These are phyloP conservation scores for Menidia menidia DNA, from an alignment of 2,797 vertebrate genomes.

Conservation along the genomic window DNA sequence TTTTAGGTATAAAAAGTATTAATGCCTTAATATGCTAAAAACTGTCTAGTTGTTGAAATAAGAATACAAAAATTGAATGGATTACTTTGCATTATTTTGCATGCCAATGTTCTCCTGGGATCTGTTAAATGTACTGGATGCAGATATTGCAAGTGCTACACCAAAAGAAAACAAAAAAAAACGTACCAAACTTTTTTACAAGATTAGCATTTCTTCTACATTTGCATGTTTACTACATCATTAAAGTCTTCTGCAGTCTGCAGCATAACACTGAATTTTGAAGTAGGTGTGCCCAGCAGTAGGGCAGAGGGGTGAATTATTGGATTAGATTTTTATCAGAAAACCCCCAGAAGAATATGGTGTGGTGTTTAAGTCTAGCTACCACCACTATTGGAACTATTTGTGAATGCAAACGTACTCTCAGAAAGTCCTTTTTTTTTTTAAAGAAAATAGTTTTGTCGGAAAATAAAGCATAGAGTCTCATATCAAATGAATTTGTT, in stretches of 20 bases:
- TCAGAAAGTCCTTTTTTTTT: too few species aligned
- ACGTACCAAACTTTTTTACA: background rate
- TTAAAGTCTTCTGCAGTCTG: background rate
- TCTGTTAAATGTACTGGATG: background rate
- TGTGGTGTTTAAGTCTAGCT: background rate
- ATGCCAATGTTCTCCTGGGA: conserved; percentile 4
- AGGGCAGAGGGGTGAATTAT: background rate
- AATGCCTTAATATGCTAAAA: conserved; percentile 1
- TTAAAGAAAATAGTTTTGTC: too few species aligned
- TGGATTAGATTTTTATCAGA: too few species aligned
- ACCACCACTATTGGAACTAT: too few species aligned
- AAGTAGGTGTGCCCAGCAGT: background rate
- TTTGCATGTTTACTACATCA: background rate
- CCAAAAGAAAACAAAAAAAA: background rate
- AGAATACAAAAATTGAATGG: conserved; percentile 4
- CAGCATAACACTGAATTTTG: background rate
- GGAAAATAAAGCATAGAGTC: too few species aligned
- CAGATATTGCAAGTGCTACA: background rate
- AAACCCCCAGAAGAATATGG: background rate
- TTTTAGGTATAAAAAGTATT: background rate
- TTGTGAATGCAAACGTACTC: too few species aligned
- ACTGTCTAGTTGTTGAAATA: background rate
- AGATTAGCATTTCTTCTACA: background rate
- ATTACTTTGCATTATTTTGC: conserved; percentile 9
- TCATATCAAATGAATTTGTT: too few species aligned